Conservation (phyloP, 2,797 vertebrate species). For the Melanotaenia maccullochi region DNA sequence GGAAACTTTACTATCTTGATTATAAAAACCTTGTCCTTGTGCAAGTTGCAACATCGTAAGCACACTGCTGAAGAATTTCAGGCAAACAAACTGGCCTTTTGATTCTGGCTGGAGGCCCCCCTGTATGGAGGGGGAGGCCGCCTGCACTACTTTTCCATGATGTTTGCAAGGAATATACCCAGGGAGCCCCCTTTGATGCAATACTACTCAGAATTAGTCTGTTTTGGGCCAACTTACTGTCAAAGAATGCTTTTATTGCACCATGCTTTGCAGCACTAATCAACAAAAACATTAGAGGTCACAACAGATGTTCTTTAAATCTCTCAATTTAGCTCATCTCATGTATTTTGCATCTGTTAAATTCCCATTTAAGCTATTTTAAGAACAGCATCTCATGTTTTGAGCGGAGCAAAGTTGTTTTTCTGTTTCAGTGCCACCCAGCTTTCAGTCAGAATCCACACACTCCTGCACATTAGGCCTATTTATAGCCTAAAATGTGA, state of each 20-base stretch:
- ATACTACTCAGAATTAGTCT: slow-evolving; percentile 46
- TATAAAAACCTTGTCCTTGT: slow-evolving; percentile 50
- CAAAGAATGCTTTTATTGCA: slow-evolving; percentile 56
- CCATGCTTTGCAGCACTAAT: slow-evolving; percentile 8
- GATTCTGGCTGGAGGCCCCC: slow-evolving; percentile 61
- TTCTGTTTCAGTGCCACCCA: slow-evolving; percentile 4
- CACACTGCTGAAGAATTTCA: slow-evolving; percentile 77
- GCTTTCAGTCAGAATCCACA: background rate
- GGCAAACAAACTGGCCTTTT: slow-evolving; percentile 69
- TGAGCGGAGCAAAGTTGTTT: slow-evolving; percentile 12
- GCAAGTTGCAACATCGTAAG: slow-evolving; percentile 68
- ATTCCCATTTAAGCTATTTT: slow-evolving; percentile 46
- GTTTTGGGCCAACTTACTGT: slow-evolving; percentile 56
- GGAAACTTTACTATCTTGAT: slow-evolving; percentile 46
- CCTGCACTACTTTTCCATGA: slow-evolving; percentile 53
- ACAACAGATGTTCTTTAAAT: slow-evolving; percentile 64
- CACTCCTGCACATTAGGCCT: background rate
- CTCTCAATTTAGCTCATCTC: slow-evolving; percentile 25
- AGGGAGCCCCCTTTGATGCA: slow-evolving; percentile 74
- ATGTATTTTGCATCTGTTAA: slow-evolving; percentile 44
- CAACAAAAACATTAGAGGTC: slow-evolving; percentile 16
- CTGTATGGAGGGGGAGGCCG: slow-evolving; percentile 53
- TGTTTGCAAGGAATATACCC: slow-evolving; percentile 64
- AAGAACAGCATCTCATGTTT: slow-evolving; percentile 10
- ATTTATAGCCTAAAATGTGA: slow-evolving; percentile 17